phyloP scores from a whole-genome alignment of 2,888 invertebrate genomes.

The Chymomyza procnemis region DNA sequence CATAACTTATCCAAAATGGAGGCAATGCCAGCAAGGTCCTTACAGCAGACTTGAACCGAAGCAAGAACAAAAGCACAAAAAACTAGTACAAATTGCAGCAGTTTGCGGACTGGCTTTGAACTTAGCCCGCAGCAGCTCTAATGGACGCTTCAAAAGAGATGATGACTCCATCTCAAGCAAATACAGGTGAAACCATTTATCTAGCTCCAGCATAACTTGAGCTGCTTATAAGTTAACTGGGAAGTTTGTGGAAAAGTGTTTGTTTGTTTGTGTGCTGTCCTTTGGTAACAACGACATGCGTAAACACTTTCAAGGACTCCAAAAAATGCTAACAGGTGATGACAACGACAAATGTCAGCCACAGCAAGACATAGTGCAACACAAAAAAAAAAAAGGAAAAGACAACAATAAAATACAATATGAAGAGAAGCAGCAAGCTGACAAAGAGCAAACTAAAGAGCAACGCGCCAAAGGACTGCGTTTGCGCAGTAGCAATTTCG shows the following conservation, averaged over 20 bases:
- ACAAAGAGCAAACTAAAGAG: conserved; percentile 18
- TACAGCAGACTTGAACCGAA: background rate
- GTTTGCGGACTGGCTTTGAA: conserved; percentile 22
- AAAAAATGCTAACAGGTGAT: conserved; percentile 73
- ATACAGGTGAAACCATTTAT: background rate
- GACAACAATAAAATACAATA: conserved; percentile 26
- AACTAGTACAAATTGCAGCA: conserved; percentile 17
- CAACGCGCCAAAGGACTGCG: conserved; percentile 22
- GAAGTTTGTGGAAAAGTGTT: background rate
- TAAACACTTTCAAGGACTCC: conserved; percentile 72
- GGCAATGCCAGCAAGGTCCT: background rate
- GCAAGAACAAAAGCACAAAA: background rate
- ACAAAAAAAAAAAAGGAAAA: conserved; percentile 31
- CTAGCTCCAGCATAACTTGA: background rate
- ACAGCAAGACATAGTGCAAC: conserved; percentile 1
- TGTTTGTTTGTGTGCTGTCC: background rate
- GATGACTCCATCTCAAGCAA: background rate
- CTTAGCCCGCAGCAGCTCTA: background rate
- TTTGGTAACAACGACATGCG: conserved; percentile 5
- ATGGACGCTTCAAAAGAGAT: background rate
- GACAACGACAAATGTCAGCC: conserved; percentile 49
- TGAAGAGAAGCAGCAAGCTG: conserved; percentile 33
- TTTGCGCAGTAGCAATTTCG: conserved; percentile 39
- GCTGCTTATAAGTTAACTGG: background rate
- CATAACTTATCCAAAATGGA: conserved; percentile 40